phyloP scores from a whole-genome alignment of 2,797 vertebrate species.

The Danio jaintianensis region DNA sequence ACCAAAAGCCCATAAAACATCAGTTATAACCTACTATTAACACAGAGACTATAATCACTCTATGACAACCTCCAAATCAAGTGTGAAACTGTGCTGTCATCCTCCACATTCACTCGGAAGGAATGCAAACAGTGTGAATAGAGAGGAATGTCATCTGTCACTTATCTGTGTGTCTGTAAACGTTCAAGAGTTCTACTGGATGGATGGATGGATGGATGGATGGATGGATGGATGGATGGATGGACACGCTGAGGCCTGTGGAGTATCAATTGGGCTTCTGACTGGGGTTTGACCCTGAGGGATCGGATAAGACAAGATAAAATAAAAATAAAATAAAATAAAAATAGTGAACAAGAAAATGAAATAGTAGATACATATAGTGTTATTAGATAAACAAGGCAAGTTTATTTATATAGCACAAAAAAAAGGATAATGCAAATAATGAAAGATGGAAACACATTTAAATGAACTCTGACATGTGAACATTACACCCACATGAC shows the following conservation, averaged over 20 bases:
- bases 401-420: no score
- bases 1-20: slow-evolving; percentile 1
- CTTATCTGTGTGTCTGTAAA: slow-evolving; percentile 8
- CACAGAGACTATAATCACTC: background rate
- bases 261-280: background rate
- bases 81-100: slow-evolving; percentile 5
- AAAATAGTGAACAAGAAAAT: no score
- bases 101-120: background rate
- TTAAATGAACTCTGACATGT: no score
- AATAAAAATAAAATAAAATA: no score
- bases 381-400: no score
- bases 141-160: slow-evolving; percentile 33
- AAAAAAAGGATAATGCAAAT: no score
- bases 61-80: background rate
- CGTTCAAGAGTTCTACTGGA: background rate
- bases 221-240: background rate
- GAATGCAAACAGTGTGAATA: slow-evolving; percentile 34
- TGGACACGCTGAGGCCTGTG: slow-evolving; percentile 1
- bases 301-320: background rate
- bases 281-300: background rate
- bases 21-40: background rate
- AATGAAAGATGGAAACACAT: no score
- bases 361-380: no score
- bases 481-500: no score
- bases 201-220: background rate